A percentile compares a stretch with the other conserved stretches of the same genome.
Conservation (phyloP, 2,113 vertebrate genomes). For the Plecotus auritus region DNA sequence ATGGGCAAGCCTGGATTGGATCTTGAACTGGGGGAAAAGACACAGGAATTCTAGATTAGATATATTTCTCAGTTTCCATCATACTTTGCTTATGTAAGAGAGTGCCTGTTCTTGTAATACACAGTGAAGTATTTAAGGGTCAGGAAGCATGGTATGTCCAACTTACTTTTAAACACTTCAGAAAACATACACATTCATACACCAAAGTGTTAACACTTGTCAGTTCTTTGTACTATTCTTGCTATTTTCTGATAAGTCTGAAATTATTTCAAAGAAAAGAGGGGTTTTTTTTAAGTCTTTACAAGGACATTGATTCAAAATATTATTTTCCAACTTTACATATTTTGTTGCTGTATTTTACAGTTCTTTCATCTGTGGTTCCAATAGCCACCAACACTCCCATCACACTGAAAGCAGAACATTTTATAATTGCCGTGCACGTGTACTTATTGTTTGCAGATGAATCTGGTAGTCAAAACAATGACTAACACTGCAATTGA, state of each 20-base stretch:
- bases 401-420: neutral
- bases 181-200: neutral
- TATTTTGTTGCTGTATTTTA: neutral
- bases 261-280: neutral
- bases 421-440: neutral
- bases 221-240: neutral
- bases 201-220: too few relatives aligned
- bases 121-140: neutral
- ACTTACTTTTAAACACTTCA: neutral
- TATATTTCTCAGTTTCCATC: neutral
- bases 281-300: neutral
- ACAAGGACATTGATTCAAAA: neutral
- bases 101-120: neutral
- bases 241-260: neutral
- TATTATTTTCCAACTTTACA: neutral
- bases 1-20: neutral
- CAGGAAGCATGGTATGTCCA: too few relatives aligned
- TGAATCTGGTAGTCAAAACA: neutral
- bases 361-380: neutral
- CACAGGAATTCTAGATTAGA: neutral
- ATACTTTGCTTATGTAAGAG: neutral
- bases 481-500: neutral
- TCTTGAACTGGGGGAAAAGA: neutral
- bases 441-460: neutral
- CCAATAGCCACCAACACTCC: neutral